These are phyloP conservation scores for Hyposmocoma kahamanoa DNA, from an alignment of 1,140 invertebrate genomes.

Conservation along the genomic window DNA sequence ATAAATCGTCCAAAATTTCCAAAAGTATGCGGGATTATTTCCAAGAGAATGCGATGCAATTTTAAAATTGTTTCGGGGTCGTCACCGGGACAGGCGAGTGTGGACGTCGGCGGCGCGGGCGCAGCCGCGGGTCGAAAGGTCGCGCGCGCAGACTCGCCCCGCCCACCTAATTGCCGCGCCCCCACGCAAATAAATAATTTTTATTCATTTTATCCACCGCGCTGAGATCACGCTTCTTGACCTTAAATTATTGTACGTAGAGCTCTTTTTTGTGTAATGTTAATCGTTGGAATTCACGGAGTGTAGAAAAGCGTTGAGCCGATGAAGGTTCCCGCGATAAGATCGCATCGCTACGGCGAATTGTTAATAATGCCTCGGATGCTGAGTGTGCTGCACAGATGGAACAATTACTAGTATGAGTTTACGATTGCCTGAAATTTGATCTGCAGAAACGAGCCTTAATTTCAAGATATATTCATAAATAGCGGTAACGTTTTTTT, in stretches of 20 bases:
- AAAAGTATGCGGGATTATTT: slow-evolving; percentile 21
- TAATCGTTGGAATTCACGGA: slow-evolving; percentile 39
- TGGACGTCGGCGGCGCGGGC: slow-evolving; percentile 14
- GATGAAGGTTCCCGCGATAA: slow-evolving; percentile 41
- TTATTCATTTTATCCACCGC: slow-evolving; percentile 58
- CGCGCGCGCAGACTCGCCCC: slow-evolving; percentile 49
- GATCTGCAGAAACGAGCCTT: too few relatives aligned
- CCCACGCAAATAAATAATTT: slow-evolving; percentile 70
- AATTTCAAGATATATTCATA: too few relatives aligned
- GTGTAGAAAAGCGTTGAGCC: slow-evolving; percentile 23
- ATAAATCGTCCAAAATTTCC: slow-evolving; percentile 4
- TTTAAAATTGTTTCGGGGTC: slow-evolving; percentile 40
- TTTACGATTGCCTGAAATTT: too few relatives aligned
- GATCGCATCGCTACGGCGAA: slow-evolving; percentile 51
- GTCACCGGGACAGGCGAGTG: slow-evolving; percentile 33
- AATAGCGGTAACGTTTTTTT: too few relatives aligned
- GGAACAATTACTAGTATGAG: slow-evolving; percentile 47
- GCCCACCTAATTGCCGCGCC: slow-evolving; percentile 64
- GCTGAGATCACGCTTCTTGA: slow-evolving; percentile 53
- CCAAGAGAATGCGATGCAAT: slow-evolving; percentile 24
- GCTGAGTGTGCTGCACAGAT: slow-evolving; percentile 29
- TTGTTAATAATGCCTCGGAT: slow-evolving; percentile 48
- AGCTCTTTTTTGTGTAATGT: slow-evolving; percentile 45
- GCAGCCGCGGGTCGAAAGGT: slow-evolving; percentile 44
- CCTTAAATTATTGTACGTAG: slow-evolving; percentile 54